A percentile compares a stretch with the other conserved stretches of the same genome.
phyloP scores from a whole-genome alignment of 2,888 invertebrate genomes.

The Acholoe squamosa region DNA sequence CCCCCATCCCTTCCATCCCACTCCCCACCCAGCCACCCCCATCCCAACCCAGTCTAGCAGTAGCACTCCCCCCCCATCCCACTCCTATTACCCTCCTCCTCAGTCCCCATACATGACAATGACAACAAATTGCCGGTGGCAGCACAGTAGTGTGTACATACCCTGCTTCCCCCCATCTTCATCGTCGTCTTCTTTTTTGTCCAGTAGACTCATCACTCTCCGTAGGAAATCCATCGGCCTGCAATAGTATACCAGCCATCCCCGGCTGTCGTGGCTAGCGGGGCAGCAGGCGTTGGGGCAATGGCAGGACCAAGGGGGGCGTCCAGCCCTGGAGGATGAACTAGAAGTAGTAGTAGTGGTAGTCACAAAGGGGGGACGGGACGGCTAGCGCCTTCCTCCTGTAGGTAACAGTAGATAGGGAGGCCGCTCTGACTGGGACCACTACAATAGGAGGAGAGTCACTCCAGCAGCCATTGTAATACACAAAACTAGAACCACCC shows the following conservation, averaged over 20 bases:
- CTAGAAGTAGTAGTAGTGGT: neutral
- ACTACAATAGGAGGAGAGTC: neutral
- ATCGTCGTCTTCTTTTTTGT: slow-evolving; percentile 53
- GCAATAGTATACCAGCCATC: slow-evolving; percentile 34
- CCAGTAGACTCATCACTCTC: slow-evolving; percentile 56
- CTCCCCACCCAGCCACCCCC: neutral
- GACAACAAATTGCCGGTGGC: neutral
- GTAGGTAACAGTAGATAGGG: too few species aligned
- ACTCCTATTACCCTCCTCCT: neutral
- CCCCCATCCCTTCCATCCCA: neutral
- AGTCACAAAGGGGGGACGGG: neutral
- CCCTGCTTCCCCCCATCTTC: neutral
- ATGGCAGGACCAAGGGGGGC: neutral
- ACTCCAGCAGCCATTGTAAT: neutral
- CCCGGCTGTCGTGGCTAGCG: slow-evolving; percentile 9
- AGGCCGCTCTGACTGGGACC: neutral
- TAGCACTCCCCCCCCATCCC: neutral
- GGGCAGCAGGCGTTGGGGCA: neutral
- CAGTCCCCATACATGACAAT: neutral
- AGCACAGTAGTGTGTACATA: too few species aligned
- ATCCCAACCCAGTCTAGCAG: neutral
- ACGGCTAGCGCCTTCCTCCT: neutral
- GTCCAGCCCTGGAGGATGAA: neutral
- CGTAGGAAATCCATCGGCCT: slow-evolving; percentile 48
- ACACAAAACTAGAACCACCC: neutral